A percentile compares a stretch with the other conserved stretches of the same genome.
These are phyloP conservation scores for Campylomormyrus tamandua DNA, from an alignment of 2,113 vertebrate species.

Conservation along the genomic window DNA sequence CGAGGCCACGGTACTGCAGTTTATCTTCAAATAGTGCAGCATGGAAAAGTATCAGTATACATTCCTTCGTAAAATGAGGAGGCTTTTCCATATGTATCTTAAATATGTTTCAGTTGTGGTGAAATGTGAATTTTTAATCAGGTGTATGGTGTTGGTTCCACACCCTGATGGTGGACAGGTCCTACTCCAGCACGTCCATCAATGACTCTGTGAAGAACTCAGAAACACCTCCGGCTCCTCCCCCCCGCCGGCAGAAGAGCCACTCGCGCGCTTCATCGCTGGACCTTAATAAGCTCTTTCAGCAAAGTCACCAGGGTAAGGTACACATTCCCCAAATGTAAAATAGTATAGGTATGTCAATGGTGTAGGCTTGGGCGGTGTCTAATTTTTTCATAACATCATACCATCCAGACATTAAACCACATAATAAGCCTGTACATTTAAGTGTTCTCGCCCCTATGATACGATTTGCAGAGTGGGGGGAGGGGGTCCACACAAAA, in stretches of 20 bases:
- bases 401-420: background rate
- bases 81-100: background rate
- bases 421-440: background rate
- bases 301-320: conserved; percentile 75
- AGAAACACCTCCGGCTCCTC: conserved; percentile 88
- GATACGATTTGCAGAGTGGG: background rate
- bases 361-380: background rate
- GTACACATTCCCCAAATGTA: background rate
- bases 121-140: background rate
- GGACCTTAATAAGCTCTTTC: conserved; percentile 93
- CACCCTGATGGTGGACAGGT: conserved; percentile 59
- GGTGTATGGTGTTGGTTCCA: background rate
- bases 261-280: conserved; percentile 96
- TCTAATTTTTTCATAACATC: background rate
- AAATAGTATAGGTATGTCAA: background rate
- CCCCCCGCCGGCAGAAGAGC: conserved; percentile 86
- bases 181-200: conserved; percentile 88
- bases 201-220: conserved; percentile 88
- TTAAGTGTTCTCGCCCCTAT: background rate
- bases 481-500: background rate
- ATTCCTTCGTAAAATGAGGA: background rate
- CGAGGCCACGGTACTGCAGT: conserved; percentile 52
- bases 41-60: background rate
- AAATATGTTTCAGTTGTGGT: background rate
- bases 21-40: background rate